Evolutionary conservation across 2,888 invertebrate genomes (phyloP).

Genomic region (Hirtodrosophila histrioides): DNA sequence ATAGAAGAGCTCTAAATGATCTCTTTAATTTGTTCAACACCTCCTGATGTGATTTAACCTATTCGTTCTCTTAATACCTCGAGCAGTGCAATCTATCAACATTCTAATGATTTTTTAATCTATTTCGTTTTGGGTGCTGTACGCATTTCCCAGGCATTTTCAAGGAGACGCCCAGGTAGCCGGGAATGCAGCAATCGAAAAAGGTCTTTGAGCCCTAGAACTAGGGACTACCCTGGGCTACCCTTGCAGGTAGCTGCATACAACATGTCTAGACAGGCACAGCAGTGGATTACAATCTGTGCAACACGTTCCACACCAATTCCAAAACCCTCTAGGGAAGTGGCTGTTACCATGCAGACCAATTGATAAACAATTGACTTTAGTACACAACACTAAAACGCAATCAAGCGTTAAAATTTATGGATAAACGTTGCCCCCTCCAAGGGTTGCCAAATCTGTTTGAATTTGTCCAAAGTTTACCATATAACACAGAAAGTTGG

Average conservation of each 20-base stretch:
- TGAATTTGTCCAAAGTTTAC: slow-evolving; percentile 21
- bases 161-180: slow-evolving; percentile 44
- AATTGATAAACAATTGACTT: slow-evolving; percentile 76
- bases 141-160: slow-evolving; percentile 41
- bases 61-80: slow-evolving; percentile 10
- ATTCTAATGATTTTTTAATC: slow-evolving; percentile 72
- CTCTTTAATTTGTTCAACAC: slow-evolving; percentile 66
- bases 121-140: slow-evolving; percentile 50
- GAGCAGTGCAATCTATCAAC: slow-evolving; percentile 65
- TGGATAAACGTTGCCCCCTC: slow-evolving; percentile 27
- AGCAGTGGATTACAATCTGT: slow-evolving; percentile 55
- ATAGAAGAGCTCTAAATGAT: slow-evolving; percentile 43
- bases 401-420: slow-evolving; percentile 68
- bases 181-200: slow-evolving; percentile 11
- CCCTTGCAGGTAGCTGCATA: slow-evolving; percentile 46
- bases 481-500: slow-evolving; percentile 32
- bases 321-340: slow-evolving; percentile 18
- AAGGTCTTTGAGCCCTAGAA: slow-evolving; percentile 31
- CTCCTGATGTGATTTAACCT: slow-evolving; percentile 51
- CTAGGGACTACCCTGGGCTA: slow-evolving; percentile 18
- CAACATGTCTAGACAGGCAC: slow-evolving; percentile 58
- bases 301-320: slow-evolving; percentile 51
- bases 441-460: slow-evolving; percentile 21
- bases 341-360: slow-evolving; percentile 42
- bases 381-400: slow-evolving; percentile 56